Percentiles rank a stretch among this genome's conserved stretches.
Evolutionary conservation across 2,888 invertebrate species (phyloP).

Genomic region (Meteorus cinctellus): DNA sequence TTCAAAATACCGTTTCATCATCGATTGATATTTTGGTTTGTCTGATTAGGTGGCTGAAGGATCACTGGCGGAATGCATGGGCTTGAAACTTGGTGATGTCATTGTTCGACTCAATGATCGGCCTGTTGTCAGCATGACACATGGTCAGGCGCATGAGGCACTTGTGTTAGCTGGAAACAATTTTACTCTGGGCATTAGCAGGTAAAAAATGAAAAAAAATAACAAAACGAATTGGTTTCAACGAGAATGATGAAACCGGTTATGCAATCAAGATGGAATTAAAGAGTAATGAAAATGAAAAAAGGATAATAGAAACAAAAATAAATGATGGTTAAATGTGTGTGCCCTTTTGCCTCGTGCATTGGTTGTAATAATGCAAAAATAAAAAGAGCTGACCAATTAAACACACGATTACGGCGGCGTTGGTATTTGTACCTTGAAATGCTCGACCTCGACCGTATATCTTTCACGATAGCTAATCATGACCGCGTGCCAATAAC

Average conservation of each 20-base stretch:
- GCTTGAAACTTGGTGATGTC: slow-evolving; percentile 89
- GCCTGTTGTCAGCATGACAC: slow-evolving; percentile 81
- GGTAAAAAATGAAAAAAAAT: slow-evolving; percentile 74
- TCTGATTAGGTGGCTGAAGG: slow-evolving; percentile 82
- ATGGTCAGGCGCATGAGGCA: slow-evolving; percentile 85
- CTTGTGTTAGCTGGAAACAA: slow-evolving; percentile 83
- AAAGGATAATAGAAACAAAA: slow-evolving; percentile 6
- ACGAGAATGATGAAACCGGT: slow-evolving; percentile 8
- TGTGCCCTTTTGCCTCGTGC: slow-evolving; percentile 35
- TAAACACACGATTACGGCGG: slow-evolving; percentile 14
- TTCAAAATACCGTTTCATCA: background rate
- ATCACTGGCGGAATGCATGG: slow-evolving; percentile 87
- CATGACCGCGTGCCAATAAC: slow-evolving; percentile 33
- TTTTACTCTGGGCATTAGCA: slow-evolving; percentile 81
- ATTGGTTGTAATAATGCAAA: slow-evolving; percentile 38
- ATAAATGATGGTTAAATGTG: slow-evolving; percentile 18
- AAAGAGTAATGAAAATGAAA: slow-evolving; percentile 5
- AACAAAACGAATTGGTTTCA: slow-evolving; percentile 1
- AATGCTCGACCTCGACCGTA: slow-evolving; percentile 49
- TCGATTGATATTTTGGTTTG: slow-evolving; percentile 6
- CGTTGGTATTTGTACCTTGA: slow-evolving; percentile 47
- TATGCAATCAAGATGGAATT: slow-evolving; percentile 14
- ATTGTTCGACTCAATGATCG: slow-evolving; percentile 85
- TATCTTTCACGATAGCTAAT: slow-evolving; percentile 44
- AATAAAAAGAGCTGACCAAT: slow-evolving; percentile 33